Evolutionary conservation across 2,113 vertebrate genomes (phyloP).

Genomic region (Aix galericulata): DNA sequence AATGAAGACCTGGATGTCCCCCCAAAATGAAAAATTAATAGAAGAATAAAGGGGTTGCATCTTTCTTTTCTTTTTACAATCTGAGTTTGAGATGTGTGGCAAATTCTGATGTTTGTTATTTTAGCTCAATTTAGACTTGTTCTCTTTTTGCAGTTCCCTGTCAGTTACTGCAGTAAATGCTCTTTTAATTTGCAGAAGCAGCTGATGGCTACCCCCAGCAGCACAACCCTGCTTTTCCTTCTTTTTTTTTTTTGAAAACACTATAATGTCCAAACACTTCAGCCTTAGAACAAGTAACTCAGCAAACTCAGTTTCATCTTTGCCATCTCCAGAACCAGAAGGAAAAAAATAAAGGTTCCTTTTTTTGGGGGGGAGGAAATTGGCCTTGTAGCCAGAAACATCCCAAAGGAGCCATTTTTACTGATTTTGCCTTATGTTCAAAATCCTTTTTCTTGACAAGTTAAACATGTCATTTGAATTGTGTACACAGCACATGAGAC

Average conservation of each 20-base stretch:
- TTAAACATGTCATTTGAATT: neutral
- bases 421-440: constrained; percentile 13
- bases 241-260: constrained; percentile 10
- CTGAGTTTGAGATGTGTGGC: neutral
- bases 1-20: neutral
- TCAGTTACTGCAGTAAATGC: neutral
- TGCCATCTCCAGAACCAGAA: neutral
- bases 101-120: neutral
- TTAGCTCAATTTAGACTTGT: neutral
- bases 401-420: neutral
- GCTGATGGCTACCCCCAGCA: neutral
- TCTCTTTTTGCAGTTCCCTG: neutral
- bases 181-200: constrained; percentile 3
- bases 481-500: neutral
- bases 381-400: neutral
- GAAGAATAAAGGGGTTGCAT: neutral
- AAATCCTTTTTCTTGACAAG: constrained; percentile 4
- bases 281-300: neutral
- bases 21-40: neutral
- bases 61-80: neutral
- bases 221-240: neutral
- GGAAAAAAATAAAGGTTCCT: too few species aligned
- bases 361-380: neutral
- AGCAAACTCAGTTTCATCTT: neutral
- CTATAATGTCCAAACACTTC: neutral